Evolutionary conservation across 2,797 vertebrate genomes (phyloP).

Genomic region (Cheirogaleus major): DNA sequence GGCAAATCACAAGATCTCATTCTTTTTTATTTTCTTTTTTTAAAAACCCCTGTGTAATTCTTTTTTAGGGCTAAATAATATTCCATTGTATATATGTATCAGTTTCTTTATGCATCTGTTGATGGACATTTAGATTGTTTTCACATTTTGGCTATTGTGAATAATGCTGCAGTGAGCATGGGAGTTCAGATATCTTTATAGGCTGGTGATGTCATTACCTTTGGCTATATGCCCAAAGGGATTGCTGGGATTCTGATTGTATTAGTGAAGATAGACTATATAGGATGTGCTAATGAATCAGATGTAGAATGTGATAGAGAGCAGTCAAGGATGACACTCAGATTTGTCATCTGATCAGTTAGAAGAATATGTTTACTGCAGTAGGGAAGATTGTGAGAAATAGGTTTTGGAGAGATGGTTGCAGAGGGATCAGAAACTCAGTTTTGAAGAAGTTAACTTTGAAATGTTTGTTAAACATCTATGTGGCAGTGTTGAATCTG

Average conservation of each 20-base stretch:
- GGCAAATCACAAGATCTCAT: background rate
- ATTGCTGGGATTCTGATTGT: background rate
- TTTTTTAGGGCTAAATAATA: background rate
- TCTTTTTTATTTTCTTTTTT: background rate
- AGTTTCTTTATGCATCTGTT: background rate
- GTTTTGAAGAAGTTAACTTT: conserved; percentile 30
- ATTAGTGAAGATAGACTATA: background rate
- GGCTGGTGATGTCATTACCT: background rate
- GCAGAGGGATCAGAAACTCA: background rate
- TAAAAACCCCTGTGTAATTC: background rate
- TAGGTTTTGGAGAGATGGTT: background rate
- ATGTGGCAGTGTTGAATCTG: background rate
- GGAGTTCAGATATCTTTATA: background rate
- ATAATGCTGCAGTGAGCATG: background rate
- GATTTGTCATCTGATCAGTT: background rate
- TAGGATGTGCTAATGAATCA: background rate
- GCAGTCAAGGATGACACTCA: background rate
- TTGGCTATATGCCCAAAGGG: background rate
- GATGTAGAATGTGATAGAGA: background rate
- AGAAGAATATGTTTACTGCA: background rate
- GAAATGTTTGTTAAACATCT: background rate
- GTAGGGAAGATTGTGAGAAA: background rate
- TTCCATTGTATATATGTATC: background rate
- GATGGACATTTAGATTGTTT: background rate
- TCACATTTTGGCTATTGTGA: background rate